Conservation (phyloP, 30 jellyfish, hydroid and myxozoan species). For the Aurelia sp. region DNA sequence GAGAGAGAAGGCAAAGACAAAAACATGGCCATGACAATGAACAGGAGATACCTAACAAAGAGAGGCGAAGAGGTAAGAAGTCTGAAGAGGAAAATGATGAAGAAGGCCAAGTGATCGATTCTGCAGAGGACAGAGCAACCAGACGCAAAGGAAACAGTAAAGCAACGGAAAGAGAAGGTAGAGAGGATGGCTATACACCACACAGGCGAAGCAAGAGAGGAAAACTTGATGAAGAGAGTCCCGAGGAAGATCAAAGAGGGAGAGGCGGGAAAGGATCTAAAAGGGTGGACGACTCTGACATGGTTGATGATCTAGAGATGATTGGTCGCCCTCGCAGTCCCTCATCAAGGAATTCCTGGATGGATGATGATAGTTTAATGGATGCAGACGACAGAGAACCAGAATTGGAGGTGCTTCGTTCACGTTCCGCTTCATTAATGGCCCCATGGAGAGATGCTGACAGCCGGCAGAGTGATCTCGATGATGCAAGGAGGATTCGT, state of each 20-base stretch:
- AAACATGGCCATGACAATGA: background rate
- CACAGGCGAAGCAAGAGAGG: too few relatives aligned
- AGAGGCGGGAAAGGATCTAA: background rate
- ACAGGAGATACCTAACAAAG: too few relatives aligned
- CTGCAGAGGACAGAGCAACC: too few relatives aligned
- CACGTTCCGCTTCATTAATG: too few relatives aligned
- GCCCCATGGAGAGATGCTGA: too few relatives aligned
- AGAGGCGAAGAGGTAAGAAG: conserved; percentile 12
- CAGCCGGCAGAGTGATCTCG: too few relatives aligned
- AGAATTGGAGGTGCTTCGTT: too few relatives aligned
- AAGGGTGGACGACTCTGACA: background rate
- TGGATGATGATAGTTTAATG: background rate
- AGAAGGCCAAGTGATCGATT: background rate
- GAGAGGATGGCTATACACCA: background rate
- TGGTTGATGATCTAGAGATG: background rate
- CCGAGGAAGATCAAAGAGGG: background rate
- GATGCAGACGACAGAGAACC: too few relatives aligned
- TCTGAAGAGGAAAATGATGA: background rate
- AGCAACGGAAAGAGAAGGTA: background rate
- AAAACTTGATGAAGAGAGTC: too few relatives aligned
- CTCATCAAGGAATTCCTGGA: background rate
- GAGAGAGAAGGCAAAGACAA: conserved; percentile 5
- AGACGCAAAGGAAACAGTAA: background rate
- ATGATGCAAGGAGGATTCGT: too few relatives aligned
- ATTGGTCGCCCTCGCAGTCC: conserved; percentile 4